These are phyloP conservation scores for Nephrocerus scutellatus DNA, from an alignment of 2,888 invertebrate genomes.

Conservation along the genomic window DNA sequence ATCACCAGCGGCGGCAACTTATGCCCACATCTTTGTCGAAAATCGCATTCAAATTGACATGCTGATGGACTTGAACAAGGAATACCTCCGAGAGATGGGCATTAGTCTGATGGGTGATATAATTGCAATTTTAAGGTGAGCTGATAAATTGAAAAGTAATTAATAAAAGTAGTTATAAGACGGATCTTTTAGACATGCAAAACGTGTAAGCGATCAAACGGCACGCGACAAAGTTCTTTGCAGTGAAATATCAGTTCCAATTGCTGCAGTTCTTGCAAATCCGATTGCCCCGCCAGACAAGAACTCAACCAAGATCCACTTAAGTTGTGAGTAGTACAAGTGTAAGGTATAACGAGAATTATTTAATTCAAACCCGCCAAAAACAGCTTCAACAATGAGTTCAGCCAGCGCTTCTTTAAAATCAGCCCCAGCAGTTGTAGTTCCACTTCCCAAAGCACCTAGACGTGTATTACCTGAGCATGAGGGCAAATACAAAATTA, in stretches of 20 bases:
- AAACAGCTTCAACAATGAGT: background rate
- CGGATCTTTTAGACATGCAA: conserved; percentile 52
- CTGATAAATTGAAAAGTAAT: background rate
- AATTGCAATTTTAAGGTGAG: conserved; percentile 63
- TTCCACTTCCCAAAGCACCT: conserved; percentile 35
- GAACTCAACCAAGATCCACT: conserved; percentile 21
- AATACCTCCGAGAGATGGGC: conserved; percentile 82
- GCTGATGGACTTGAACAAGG: conserved; percentile 79
- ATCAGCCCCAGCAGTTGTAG: conserved; percentile 17
- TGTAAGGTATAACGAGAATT: conserved; percentile 14
- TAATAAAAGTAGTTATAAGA: background rate
- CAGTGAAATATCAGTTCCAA: conserved; percentile 48
- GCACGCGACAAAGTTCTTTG: conserved; percentile 53
- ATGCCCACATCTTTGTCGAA: conserved; percentile 79
- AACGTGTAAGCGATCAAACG: conserved; percentile 54
- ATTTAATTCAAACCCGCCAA: conserved; percentile 10
- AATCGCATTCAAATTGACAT: conserved; percentile 81
- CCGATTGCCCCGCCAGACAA: conserved; percentile 23
- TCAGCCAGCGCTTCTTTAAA: conserved; percentile 8
- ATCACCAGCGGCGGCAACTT: conserved; percentile 64
- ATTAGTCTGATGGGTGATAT: conserved; percentile 66
- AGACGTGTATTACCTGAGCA: conserved; percentile 50
- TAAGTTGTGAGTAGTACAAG: conserved; percentile 16
- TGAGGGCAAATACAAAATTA: conserved; percentile 53
- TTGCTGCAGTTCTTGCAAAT: conserved; percentile 50